A percentile compares a stretch with the other conserved stretches of the same genome.
These are phyloP conservation scores for Beroe ovata DNA, from an alignment of 37 sponge, comb jelly and placozoan genomes.

Conservation along the genomic window DNA sequence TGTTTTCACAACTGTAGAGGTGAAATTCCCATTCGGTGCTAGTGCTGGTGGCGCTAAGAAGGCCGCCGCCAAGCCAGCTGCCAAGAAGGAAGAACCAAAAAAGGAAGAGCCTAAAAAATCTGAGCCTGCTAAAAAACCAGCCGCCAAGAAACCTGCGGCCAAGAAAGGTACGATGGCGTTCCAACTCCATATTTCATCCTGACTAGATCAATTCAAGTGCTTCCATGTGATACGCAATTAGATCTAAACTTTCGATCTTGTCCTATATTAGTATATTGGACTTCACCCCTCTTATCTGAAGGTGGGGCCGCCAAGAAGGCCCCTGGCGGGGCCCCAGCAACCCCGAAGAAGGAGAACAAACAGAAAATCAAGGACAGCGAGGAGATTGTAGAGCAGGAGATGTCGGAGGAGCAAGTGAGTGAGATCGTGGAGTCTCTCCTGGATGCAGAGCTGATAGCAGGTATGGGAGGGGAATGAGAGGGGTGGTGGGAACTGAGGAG, in stretches of 20 bases:
- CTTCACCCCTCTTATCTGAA: no score
- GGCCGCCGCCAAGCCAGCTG: conserved; percentile 21
- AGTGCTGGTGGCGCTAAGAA: conserved; percentile 31
- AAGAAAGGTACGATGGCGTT: conserved; percentile 28
- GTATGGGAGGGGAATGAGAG: background rate
- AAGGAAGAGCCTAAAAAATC: background rate
- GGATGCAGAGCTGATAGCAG: conserved; percentile 19
- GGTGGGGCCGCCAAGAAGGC: background rate
- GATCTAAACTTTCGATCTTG: no score
- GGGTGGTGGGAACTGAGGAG: background rate
- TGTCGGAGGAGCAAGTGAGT: conserved; percentile 44
- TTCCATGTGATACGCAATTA: no score
- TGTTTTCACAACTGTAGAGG: background rate
- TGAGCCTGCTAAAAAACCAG: conserved; percentile 8
- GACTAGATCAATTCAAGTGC: no score
- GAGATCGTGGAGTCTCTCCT: conserved; percentile 4
- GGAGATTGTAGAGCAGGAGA: conserved; percentile 48
- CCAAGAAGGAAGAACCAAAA: conserved; percentile 9
- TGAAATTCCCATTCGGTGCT: conserved; percentile 11
- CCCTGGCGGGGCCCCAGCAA: background rate
- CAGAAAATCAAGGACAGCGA: conserved; percentile 57
- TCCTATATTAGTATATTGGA: no score
- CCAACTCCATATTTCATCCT: no score
- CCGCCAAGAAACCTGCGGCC: conserved; percentile 30
- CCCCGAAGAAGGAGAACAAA: conserved; percentile 64